These are phyloP conservation scores for Netelia inedita DNA, from an alignment of 2,888 invertebrate genomes.

Conservation along the genomic window DNA sequence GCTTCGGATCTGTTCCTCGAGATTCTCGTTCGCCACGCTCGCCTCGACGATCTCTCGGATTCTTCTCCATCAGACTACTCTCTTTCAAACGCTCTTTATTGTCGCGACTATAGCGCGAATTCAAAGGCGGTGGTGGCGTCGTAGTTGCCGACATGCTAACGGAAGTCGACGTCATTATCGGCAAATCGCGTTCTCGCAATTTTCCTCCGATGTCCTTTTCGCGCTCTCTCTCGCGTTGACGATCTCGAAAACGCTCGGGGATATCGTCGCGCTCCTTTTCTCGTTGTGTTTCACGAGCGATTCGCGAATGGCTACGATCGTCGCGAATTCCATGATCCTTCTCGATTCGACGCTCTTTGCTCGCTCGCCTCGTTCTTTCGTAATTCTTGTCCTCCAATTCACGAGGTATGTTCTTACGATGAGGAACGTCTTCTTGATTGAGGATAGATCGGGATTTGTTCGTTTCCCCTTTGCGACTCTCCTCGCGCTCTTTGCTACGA, in stretches of 20 bases:
- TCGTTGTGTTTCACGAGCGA: slow-evolving; percentile 67
- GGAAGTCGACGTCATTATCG: slow-evolving; percentile 41
- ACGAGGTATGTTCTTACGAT: slow-evolving; percentile 82
- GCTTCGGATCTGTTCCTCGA: slow-evolving; percentile 68
- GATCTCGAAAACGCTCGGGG: slow-evolving; percentile 88
- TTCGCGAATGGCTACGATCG: slow-evolving; percentile 76
- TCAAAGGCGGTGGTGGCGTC: slow-evolving; percentile 60
- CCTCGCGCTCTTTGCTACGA: slow-evolving; percentile 81
- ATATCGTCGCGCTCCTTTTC: slow-evolving; percentile 86
- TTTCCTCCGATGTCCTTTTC: slow-evolving; percentile 72
- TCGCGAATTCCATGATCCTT: slow-evolving; percentile 78
- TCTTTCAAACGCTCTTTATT: slow-evolving; percentile 76
- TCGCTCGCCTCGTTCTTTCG: slow-evolving; percentile 86
- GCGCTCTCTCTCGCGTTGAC: slow-evolving; percentile 86
- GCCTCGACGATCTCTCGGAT: slow-evolving; percentile 76
- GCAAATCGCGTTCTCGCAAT: slow-evolving; percentile 79
- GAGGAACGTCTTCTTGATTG: slow-evolving; percentile 82
- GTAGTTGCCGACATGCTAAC: slow-evolving; percentile 27
- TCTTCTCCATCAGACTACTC: slow-evolving; percentile 72
- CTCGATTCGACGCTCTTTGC: slow-evolving; percentile 79
- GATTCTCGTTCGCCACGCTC: slow-evolving; percentile 78
- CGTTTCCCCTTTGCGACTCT: slow-evolving; percentile 76
- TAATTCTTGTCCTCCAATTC: slow-evolving; percentile 80
- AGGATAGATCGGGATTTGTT: slow-evolving; percentile 73
- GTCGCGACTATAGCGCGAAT: slow-evolving; percentile 76